These are phyloP conservation scores for Heliconius hortense DNA, from an alignment of 2,888 invertebrate species.

Conservation along the genomic window DNA sequence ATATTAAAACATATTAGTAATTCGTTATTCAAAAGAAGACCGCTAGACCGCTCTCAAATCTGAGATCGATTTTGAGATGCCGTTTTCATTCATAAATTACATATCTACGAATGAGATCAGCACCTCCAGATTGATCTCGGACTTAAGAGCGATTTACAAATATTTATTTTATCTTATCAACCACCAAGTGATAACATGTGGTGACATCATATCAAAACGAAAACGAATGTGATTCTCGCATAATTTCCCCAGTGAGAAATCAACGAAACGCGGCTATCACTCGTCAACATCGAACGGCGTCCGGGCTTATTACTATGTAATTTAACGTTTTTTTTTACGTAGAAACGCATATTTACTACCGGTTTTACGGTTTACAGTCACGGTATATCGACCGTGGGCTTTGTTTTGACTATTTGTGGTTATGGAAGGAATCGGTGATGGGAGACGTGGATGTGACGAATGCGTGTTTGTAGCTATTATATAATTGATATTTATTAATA, in stretches of 20 bases:
- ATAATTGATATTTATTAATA: background rate
- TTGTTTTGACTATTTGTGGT: constrained; percentile 36
- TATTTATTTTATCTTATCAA: background rate
- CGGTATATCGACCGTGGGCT: constrained; percentile 73
- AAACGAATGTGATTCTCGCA: constrained; percentile 23
- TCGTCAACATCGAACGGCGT: constrained; percentile 69
- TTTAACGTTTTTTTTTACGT: constrained; percentile 74
- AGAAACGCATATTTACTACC: constrained; percentile 61
- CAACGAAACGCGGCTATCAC: constrained; percentile 56
- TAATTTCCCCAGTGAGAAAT: constrained; percentile 74
- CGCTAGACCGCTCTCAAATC: too few species aligned
- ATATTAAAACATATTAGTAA: too few species aligned
- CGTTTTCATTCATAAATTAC: too few species aligned
- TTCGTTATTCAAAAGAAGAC: too few species aligned
- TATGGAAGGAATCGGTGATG: background rate
- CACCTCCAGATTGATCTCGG: too few species aligned
- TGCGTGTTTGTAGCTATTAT: background rate
- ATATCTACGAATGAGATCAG: too few species aligned
- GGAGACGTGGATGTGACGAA: background rate
- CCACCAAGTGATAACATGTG: background rate
- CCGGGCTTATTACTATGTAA: constrained; percentile 74
- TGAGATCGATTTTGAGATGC: too few species aligned
- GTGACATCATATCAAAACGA: background rate
- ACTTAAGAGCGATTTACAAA: too few species aligned
- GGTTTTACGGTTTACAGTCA: constrained; percentile 74